Base-by-base conservation (phyloP, 2,888 invertebrate genomes). In the Phortica magna region DNA sequence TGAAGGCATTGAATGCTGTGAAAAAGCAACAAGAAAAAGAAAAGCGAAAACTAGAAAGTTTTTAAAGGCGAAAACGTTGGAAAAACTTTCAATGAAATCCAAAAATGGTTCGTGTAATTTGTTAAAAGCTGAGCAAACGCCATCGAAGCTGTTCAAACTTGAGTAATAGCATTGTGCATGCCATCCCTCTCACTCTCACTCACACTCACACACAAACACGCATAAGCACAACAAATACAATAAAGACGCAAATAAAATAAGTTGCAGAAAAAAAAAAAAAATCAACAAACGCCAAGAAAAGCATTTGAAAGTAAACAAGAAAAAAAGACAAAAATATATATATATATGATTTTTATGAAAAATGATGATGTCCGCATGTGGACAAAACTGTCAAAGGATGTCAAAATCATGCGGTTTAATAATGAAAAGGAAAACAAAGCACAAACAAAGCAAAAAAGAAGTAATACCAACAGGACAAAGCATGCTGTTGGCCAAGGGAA, bases 351-450 rank as follows among this genome's bases (percentile, higher is more conserved):
- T 68, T 80, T 78, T 74, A 82, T 86, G 85, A 86, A 82, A 87
- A 85, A 86, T 86, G 84, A 85, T 84, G 83, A 85, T 85, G 82
- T 81, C 81, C 72, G 81, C 81, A 84, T 85, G 82, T 84, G 85
- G 79, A 84, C 82, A 81, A 81, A 85, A 87, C 83, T 83, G 87
- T 85, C 85, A 87, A 87, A 87, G 84, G 83, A 85, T 85, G 87
- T 87, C 87, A 86, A 85, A 86, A 85, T 84, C 85, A 83, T 83
- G 82, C 77, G 85, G 81, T 84, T 85, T 81, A 81, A 78, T 75
- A 83, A 83, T 77, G 83, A 80, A 76, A 84, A 79, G 39, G 74
- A 64, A 76, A 76, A 76, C 80, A 74, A 81, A 79, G 79, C 75
- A 76, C 7, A 57, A 39, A 53, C 12, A 10, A 53, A n/a, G n/a